phyloP scores from a whole-genome alignment of 2,888 invertebrate species.

The Volucella bombylans region DNA sequence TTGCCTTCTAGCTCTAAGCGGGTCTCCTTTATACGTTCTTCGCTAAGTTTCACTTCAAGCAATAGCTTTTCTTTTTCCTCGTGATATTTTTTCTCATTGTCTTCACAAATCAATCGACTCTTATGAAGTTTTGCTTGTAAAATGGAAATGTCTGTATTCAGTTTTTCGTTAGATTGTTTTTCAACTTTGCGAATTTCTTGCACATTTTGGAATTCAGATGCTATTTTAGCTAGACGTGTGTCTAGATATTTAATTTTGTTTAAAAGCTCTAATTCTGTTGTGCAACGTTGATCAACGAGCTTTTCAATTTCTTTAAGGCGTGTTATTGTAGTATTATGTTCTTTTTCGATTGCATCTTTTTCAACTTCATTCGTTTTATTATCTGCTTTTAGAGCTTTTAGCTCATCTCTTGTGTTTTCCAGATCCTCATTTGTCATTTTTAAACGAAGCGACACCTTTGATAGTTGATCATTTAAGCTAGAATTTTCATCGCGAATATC shows the following conservation, averaged over 20 bases:
- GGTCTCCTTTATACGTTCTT: constrained; percentile 80
- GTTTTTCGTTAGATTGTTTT: constrained; percentile 71
- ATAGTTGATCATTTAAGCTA: constrained; percentile 73
- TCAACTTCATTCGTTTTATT: constrained; percentile 68
- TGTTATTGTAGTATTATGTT: constrained; percentile 72
- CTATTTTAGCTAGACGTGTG: constrained; percentile 56
- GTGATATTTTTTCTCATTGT: constrained; percentile 74
- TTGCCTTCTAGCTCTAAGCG: constrained; percentile 88
- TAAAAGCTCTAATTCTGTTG: constrained; percentile 65
- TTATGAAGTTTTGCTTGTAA: constrained; percentile 80
- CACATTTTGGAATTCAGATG: constrained; percentile 44
- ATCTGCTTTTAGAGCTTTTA: constrained; percentile 73
- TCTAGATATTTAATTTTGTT: constrained; percentile 73
- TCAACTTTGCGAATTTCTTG: constrained; percentile 74
- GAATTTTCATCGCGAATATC: constrained; percentile 74
- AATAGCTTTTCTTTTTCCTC: constrained; percentile 77
- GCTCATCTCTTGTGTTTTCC: constrained; percentile 69
- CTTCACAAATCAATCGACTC: constrained; percentile 74
- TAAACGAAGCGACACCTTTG: constrained; percentile 74
- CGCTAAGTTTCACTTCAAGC: constrained; percentile 75
- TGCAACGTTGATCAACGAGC: constrained; percentile 60
- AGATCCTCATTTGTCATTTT: constrained; percentile 72
- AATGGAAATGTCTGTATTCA: constrained; percentile 79
- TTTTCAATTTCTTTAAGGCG: constrained; percentile 74
- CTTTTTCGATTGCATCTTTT: constrained; percentile 72